phyloP scores from a whole-genome alignment of 2,113 vertebrate genomes.

The Baryphthengus martii region DNA sequence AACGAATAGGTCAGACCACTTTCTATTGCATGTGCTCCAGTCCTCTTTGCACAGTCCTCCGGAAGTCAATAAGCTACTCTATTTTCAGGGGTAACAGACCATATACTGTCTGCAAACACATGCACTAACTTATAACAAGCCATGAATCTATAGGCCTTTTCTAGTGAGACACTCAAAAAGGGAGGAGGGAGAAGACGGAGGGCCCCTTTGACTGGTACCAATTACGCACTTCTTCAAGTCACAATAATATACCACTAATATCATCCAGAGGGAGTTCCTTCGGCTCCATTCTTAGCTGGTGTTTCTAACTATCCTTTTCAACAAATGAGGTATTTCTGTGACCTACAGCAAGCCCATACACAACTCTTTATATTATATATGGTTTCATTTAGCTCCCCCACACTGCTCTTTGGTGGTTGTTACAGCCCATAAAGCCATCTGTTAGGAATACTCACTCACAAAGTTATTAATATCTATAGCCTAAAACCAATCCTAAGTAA shows the following conservation, averaged over 20 bases:
- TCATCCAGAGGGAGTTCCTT: neutral
- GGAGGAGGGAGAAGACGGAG: neutral
- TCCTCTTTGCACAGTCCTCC: neutral
- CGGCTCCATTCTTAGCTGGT: neutral
- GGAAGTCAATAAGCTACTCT: neutral
- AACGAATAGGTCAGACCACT: neutral
- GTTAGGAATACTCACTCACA: conserved; percentile 45
- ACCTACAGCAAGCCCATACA: conserved; percentile 39
- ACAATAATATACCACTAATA: neutral
- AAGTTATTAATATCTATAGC: conserved; percentile 57
- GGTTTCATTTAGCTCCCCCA: conserved; percentile 40
- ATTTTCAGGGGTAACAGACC: conserved; percentile 1
- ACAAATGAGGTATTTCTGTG: conserved; percentile 25
- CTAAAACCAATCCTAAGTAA: conserved; percentile 58
- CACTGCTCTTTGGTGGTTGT: conserved; percentile 41
- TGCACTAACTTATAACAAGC: neutral
- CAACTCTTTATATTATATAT: conserved; percentile 47
- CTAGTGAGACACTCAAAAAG: neutral
- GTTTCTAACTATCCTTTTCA: conserved; percentile 8
- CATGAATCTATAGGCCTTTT: conserved; percentile 1
- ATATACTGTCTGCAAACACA: neutral
- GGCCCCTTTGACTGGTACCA: conserved; percentile 10
- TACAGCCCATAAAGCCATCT: conserved; percentile 63
- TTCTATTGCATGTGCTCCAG: neutral
- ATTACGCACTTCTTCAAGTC: neutral